These are phyloP conservation scores for Tricholaema leucomelas DNA, from an alignment of 2,113 vertebrate genomes.

Conservation along the genomic window DNA sequence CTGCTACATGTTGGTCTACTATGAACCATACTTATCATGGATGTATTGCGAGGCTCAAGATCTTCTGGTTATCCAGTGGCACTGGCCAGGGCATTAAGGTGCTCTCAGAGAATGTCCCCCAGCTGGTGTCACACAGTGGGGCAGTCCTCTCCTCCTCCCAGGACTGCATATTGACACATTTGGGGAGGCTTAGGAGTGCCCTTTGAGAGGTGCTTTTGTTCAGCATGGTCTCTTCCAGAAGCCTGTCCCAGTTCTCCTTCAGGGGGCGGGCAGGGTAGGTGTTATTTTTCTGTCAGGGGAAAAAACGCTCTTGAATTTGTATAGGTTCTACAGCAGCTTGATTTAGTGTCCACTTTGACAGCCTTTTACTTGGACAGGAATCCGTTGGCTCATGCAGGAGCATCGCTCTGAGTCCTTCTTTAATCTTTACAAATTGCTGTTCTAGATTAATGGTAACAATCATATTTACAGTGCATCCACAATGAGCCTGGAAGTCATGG, in stretches of 20 bases:
- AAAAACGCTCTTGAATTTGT: neutral
- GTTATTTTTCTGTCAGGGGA: neutral
- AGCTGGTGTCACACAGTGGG: neutral
- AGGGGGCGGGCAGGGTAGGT: fast-evolving
- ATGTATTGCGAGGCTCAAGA: neutral
- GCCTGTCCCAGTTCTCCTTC: neutral
- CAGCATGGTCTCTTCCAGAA: neutral
- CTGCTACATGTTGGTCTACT: neutral
- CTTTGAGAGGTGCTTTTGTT: neutral
- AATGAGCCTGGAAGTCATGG: neutral
- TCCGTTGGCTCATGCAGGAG: neutral
- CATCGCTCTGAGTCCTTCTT: neutral
- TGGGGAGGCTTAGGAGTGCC: neutral
- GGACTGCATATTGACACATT: neutral
- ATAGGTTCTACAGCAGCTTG: neutral
- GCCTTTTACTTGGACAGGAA: neutral
- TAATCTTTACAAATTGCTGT: neutral
- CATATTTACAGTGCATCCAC: neutral
- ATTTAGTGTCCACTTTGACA: neutral
- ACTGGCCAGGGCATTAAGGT: neutral
- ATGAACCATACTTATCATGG: neutral
- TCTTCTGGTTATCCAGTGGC: neutral
- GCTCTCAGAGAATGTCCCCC: neutral
- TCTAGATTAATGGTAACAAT: neutral
- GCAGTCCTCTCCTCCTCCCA: neutral